These are phyloP conservation scores for Aythya baeri DNA, from an alignment of 2,113 vertebrate genomes.

Conservation along the genomic window DNA sequence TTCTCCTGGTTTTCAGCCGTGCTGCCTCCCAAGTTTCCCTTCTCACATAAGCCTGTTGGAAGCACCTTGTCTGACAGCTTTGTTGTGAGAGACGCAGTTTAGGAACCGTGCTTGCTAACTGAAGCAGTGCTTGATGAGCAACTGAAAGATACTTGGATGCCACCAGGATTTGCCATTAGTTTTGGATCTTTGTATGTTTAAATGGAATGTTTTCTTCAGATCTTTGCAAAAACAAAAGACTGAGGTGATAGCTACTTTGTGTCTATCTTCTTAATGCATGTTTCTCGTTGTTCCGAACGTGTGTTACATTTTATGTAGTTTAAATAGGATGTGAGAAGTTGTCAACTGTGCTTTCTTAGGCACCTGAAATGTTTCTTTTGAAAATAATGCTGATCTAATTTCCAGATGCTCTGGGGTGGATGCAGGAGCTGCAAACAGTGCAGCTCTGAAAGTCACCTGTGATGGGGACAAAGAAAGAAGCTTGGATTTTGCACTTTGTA, in stretches of 20 bases:
- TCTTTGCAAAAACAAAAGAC: background rate
- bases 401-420: background rate
- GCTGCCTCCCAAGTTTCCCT: background rate
- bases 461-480: background rate
- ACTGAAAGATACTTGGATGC: background rate
- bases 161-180: background rate
- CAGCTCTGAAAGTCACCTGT: constrained; percentile 22
- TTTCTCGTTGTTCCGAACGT: background rate
- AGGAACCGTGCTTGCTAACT: background rate
- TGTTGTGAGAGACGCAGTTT: background rate
- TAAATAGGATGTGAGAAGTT: background rate
- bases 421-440: background rate
- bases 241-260: background rate
- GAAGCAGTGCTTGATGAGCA: background rate
- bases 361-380: background rate
- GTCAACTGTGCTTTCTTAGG: background rate
- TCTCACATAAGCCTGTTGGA: background rate
- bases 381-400: constrained; percentile 23
- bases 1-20: background rate
- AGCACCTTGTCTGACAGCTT: background rate
- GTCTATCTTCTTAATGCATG: background rate
- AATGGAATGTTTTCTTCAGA: background rate
- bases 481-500: background rate
- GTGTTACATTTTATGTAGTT: background rate
- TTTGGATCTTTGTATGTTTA: background rate